phyloP scores from a whole-genome alignment of 2,113 vertebrate species.

The Clupea harengus region DNA sequence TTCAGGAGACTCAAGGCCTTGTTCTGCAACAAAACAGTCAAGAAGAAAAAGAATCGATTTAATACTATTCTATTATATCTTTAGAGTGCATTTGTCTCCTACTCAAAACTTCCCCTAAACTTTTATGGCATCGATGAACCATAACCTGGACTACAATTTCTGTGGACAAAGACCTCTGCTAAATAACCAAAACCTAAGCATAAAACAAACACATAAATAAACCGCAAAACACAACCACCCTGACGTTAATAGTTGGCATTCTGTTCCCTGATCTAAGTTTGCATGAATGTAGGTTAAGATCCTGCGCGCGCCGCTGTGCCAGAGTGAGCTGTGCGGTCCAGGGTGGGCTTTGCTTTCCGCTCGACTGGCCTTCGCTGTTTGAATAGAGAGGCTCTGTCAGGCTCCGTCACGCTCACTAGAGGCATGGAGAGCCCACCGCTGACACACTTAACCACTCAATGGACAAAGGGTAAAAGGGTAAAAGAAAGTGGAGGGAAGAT shows the following conservation, averaged over 20 bases:
- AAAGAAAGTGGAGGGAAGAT: not conserved
- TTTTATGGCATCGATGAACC: not conserved
- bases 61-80: not conserved
- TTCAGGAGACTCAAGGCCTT: slow-evolving; percentile 39
- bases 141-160: not conserved
- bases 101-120: too few species aligned
- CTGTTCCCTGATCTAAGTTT: not conserved
- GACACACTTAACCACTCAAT: slow-evolving; percentile 4
- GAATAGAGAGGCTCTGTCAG: not conserved
- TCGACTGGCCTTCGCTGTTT: not conserved
- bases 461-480: not conserved
- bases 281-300: not conserved
- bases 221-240: not conserved
- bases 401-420: not conserved
- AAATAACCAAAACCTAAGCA: not conserved
- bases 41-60: not conserved
- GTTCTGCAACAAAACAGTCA: not conserved
- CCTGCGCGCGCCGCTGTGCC: not conserved
- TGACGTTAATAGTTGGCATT: not conserved
- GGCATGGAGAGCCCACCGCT: not conserved
- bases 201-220: not conserved
- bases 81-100: too few species aligned
- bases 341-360: not conserved
- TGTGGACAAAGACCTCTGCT: not conserved
- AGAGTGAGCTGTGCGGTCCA: not conserved